phyloP scores from a whole-genome alignment of 2,797 vertebrate genomes.

The Amniataba percoides region DNA sequence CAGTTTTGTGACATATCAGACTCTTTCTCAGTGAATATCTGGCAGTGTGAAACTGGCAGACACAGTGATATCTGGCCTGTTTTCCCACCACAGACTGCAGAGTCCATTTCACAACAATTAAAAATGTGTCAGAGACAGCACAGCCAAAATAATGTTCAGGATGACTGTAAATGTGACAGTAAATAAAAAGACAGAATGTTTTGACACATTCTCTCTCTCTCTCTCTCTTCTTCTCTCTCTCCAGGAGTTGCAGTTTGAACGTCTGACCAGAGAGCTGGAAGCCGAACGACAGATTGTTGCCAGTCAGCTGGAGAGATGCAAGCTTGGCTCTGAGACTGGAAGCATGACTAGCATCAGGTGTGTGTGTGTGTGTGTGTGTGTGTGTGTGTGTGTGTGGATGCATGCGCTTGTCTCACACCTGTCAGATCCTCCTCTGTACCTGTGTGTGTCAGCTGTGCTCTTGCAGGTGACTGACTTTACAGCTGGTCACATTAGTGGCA shows the following conservation, averaged over 20 bases:
- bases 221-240: slow-evolving; percentile 53
- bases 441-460: slow-evolving; percentile 64
- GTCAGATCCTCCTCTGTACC: slow-evolving; percentile 41
- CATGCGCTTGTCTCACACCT: slow-evolving; percentile 51
- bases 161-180: slow-evolving; percentile 57
- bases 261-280: slow-evolving; percentile 98
- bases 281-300: slow-evolving; percentile 98
- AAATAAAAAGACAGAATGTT: slow-evolving; percentile 57
- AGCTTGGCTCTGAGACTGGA: slow-evolving; percentile 98
- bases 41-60: slow-evolving; percentile 50
- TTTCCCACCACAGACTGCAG: slow-evolving; percentile 55
- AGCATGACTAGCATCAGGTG: slow-evolving; percentile 99
- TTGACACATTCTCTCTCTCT: slow-evolving; percentile 46
- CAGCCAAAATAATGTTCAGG: slow-evolving; percentile 59
- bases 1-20: slow-evolving; percentile 40
- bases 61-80: slow-evolving; percentile 24
- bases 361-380: slow-evolving; percentile 69
- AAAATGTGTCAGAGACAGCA: slow-evolving; percentile 53
- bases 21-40: slow-evolving; percentile 45
- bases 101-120: slow-evolving; percentile 69
- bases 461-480: slow-evolving; percentile 59
- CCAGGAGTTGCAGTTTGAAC: slow-evolving; percentile 98
- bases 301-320: slow-evolving; percentile 99
- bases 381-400: slow-evolving; percentile 31
- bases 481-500: slow-evolving; percentile 46